These are phyloP conservation scores for Tiliacea citrago DNA, from an alignment of 2,888 invertebrate species.

Conservation along the genomic window DNA sequence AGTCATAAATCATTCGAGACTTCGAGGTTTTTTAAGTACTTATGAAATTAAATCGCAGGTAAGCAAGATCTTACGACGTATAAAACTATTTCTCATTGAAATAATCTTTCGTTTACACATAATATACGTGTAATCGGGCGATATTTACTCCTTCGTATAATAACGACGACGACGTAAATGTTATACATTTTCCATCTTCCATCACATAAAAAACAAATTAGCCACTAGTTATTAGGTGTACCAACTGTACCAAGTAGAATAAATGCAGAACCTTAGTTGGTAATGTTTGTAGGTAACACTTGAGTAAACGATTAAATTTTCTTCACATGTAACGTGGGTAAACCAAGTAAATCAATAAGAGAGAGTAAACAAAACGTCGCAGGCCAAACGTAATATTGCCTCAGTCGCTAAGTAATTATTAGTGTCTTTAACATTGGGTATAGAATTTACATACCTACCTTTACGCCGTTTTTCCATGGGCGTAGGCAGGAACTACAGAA, in stretches of 20 bases:
- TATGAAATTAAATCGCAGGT: not conserved
- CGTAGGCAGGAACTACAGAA: not conserved
- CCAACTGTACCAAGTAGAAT: no score
- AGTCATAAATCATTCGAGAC: not conserved
- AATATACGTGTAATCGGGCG: slow-evolving; percentile 12
- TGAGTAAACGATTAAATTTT: slow-evolving; percentile 14
- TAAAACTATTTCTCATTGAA: not conserved
- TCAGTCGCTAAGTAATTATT: slow-evolving; percentile 19
- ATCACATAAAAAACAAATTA: slow-evolving; percentile 1
- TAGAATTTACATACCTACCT: not conserved
- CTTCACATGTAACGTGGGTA: slow-evolving; percentile 25
- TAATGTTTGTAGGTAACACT: slow-evolving; percentile 8
- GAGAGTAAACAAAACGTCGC: not conserved
- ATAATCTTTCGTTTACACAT: slow-evolving; percentile 25
- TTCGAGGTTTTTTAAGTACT: not conserved
- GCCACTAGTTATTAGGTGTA: not conserved
- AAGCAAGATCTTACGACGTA: not conserved
- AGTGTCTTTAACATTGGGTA: slow-evolving; percentile 1
- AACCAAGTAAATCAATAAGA: not conserved
- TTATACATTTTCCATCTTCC: slow-evolving; percentile 4
- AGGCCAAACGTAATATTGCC: not conserved
- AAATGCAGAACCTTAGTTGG: not conserved
- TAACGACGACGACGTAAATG: slow-evolving; percentile 15
- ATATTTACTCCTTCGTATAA: slow-evolving; percentile 22
- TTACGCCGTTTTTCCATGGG: not conserved